phyloP scores from a whole-genome alignment of 2,113 vertebrate species.

The Callipepla squamata region DNA sequence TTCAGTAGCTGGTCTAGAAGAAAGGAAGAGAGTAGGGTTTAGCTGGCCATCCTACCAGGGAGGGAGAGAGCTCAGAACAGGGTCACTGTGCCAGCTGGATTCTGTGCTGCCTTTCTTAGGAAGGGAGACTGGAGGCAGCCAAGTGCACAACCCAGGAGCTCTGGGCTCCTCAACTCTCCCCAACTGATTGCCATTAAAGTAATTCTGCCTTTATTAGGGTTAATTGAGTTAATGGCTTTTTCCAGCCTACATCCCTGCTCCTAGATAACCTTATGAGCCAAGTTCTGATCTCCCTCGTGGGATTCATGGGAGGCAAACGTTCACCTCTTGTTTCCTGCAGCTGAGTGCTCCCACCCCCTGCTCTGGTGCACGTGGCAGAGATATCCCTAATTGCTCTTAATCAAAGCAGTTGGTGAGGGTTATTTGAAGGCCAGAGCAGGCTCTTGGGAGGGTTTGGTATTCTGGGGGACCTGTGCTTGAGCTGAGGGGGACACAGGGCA shows the following conservation, averaged over 20 bases:
- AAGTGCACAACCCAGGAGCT: not conserved
- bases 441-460: rapidly evolving
- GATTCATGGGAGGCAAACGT: not conserved
- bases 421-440: not conserved
- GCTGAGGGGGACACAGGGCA: not conserved
- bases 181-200: not conserved
- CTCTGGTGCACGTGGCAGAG: not conserved
- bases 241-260: not conserved
- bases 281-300: not conserved
- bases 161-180: not conserved
- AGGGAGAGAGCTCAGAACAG: not conserved
- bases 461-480: not conserved
- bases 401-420: not conserved
- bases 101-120: not conserved
- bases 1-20: not conserved
- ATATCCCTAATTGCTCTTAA: not conserved
- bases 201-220: not conserved
- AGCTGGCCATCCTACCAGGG: not conserved
- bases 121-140: not conserved
- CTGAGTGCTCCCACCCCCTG: not conserved
- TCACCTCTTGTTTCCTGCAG: not conserved
- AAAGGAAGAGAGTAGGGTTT: not conserved
- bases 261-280: not conserved
- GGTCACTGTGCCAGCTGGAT: not conserved
- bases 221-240: not conserved